Percentiles rank a stretch among this genome's conserved stretches.
Conservation (phyloP, 2,797 vertebrate species). For the Melanotaenia pygmaea region DNA sequence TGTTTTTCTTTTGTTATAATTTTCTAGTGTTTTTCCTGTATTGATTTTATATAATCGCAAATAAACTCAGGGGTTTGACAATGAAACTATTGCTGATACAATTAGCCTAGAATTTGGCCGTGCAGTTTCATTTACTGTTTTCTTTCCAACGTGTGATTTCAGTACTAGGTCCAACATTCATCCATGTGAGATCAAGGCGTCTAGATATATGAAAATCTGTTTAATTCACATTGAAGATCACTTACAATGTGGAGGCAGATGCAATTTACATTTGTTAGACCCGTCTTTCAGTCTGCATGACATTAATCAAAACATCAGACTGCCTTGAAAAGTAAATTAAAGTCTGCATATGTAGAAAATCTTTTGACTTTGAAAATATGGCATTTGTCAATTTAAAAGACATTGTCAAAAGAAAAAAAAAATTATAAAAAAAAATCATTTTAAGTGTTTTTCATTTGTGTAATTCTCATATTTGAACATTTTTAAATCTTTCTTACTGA, state of each 20-base stretch:
- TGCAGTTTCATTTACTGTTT: not conserved
- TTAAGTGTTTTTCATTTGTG: slow-evolving; percentile 9
- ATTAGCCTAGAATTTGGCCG: not conserved
- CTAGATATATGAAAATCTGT: not conserved
- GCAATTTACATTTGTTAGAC: slow-evolving; percentile 28
- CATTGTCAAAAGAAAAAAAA: not conserved
- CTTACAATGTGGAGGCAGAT: not conserved
- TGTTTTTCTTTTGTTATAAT: too few species aligned
- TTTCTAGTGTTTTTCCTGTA: too few species aligned
- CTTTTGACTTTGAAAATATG: slow-evolving; percentile 17
- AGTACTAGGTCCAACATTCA: not conserved
- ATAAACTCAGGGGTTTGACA: not conserved
- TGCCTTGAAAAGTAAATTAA: slow-evolving; percentile 19
- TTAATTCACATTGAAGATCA: not conserved
- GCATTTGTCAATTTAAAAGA: not conserved
- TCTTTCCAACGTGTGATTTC: slow-evolving; percentile 14
- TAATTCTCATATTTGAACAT: not conserved
- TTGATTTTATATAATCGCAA: too few species aligned
- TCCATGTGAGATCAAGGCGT: not conserved
- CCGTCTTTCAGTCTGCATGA: slow-evolving; percentile 3
- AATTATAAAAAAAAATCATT: not conserved
- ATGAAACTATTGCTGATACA: not conserved
- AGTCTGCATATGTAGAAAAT: slow-evolving; percentile 14
- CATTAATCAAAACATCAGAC: slow-evolving; percentile 20
- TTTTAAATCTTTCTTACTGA: not conserved